A percentile compares a stretch with the other conserved stretches of the same genome.
phyloP scores from a whole-genome alignment of 2,888 invertebrate genomes.

The Melieria crassipennis region DNA sequence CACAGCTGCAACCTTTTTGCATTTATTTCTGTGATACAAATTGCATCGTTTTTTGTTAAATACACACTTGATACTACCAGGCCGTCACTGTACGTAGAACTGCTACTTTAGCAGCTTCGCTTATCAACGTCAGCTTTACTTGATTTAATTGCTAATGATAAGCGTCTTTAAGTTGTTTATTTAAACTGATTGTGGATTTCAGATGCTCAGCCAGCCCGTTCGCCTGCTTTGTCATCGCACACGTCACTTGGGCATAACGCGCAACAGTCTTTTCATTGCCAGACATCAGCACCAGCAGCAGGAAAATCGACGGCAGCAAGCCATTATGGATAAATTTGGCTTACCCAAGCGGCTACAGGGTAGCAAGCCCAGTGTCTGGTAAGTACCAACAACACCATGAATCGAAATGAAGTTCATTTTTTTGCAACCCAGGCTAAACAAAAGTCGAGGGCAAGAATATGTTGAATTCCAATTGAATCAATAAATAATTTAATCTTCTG shows the following conservation, averaged over 20 bases:
- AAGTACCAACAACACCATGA: conserved; percentile 33
- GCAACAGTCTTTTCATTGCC: neutral
- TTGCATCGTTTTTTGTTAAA: too few species aligned
- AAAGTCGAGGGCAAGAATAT: neutral
- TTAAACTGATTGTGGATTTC: conserved; percentile 16
- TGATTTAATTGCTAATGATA: too few species aligned
- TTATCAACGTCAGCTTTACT: too few species aligned
- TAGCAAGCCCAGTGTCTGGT: conserved; percentile 64
- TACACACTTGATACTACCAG: too few species aligned
- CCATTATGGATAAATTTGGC: conserved; percentile 61
- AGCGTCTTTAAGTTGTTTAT: too few species aligned
- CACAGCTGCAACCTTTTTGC: too few species aligned
- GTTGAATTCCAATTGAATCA: neutral
- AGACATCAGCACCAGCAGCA: conserved; percentile 3
- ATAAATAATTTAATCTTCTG: too few species aligned
- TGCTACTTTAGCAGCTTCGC: too few species aligned
- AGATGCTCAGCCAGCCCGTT: conserved; percentile 52
- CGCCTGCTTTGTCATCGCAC: conserved; percentile 26
- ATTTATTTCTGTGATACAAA: too few species aligned
- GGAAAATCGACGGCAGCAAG: conserved; percentile 10
- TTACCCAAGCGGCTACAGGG: conserved; percentile 63
- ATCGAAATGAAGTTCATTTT: neutral
- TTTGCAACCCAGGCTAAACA: neutral
- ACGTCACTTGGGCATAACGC: conserved; percentile 16
- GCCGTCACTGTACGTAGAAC: too few species aligned